A percentile compares a stretch with the other conserved stretches of the same genome.
Conservation (phyloP, 2,113 vertebrate species). For the Tretioscincus oriximinensis region DNA sequence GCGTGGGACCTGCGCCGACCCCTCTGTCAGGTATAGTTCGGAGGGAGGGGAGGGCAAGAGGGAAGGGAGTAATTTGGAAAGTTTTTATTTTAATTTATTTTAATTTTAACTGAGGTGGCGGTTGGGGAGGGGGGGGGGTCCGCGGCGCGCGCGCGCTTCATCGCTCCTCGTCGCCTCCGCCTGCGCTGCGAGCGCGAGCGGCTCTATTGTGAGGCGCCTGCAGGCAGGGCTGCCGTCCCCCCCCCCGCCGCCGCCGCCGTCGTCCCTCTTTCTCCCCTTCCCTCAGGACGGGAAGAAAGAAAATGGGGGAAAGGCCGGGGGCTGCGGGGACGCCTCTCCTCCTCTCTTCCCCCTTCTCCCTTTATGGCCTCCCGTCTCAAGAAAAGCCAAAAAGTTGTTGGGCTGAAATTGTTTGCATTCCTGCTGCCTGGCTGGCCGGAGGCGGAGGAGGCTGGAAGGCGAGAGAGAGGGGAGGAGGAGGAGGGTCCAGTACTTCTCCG, state of each 20-base stretch:
- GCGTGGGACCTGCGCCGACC: not conserved
- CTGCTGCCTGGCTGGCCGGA: not conserved
- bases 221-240: not conserved
- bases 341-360: no score
- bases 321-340: not conserved
- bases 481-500: not conserved
- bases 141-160: no score
- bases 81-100: not conserved
- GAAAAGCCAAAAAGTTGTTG: not conserved
- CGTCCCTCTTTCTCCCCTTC: no score
- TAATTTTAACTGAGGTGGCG: no score
- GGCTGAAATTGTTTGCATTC: not conserved
- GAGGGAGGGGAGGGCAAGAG: not conserved
- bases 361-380: not conserved
- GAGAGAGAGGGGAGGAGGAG: not conserved
- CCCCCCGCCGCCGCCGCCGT: no score
- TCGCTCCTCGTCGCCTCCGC: no score
- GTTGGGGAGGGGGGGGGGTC: no score
- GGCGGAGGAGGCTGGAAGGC: no score
- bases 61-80: not conserved
- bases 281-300: not conserved
- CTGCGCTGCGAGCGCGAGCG: not conserved
- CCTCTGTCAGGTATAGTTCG: not conserved
- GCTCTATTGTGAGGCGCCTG: slow-evolving; percentile 2
- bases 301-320: no score